These are phyloP conservation scores for Petrocephalus zakoni DNA, from an alignment of 2,113 vertebrate genomes.

Conservation along the genomic window DNA sequence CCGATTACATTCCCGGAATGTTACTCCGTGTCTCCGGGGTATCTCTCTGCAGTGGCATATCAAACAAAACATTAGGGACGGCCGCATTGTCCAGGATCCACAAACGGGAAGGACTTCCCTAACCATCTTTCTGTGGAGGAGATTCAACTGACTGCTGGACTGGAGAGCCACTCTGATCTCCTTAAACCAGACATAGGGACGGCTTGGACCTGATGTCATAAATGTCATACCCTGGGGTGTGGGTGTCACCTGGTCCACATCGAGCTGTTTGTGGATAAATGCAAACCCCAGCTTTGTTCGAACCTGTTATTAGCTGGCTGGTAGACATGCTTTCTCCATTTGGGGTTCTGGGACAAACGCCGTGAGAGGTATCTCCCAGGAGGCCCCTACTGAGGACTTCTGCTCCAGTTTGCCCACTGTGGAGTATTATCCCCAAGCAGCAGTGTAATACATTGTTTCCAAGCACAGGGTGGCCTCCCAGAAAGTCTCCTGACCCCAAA, in stretches of 20 bases:
- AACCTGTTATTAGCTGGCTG: neutral
- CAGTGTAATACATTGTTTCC: too few relatives aligned
- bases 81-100: neutral
- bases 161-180: neutral
- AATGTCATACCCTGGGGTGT: neutral
- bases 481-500: neutral
- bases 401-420: neutral
- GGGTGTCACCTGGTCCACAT: neutral
- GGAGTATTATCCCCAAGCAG: neutral
- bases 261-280: neutral
- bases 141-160: neutral
- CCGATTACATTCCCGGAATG: neutral
- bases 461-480: neutral
- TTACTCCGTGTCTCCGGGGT: neutral
- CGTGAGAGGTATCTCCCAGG: neutral
- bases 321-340: neutral
- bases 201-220: neutral
- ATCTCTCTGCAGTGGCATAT: neutral
- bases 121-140: neutral
- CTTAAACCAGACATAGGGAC: neutral
- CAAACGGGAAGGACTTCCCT: neutral
- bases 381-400: neutral
- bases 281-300: neutral
- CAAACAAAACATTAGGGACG: neutral
- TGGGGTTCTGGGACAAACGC: neutral